phyloP scores from a whole-genome alignment of 2,113 vertebrate species.

The Eira barbara region DNA sequence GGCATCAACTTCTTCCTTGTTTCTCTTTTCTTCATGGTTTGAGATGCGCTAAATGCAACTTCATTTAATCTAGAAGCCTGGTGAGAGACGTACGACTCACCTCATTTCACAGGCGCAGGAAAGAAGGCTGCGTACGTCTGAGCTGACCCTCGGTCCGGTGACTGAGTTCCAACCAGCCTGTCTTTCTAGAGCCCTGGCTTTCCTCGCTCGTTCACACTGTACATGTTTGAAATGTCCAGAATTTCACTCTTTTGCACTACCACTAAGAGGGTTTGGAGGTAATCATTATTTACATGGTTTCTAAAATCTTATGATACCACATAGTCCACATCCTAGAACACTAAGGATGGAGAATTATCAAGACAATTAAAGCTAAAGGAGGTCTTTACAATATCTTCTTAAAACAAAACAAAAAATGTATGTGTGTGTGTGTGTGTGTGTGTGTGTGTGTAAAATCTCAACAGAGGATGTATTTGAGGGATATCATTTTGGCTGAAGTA shows the following conservation, averaged over 20 bases:
- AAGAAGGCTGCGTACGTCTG: not conserved
- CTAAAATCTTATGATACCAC: not conserved
- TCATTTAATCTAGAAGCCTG: not conserved
- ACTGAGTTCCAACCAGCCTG: not conserved
- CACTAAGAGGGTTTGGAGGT: not conserved
- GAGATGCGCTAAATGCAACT: not conserved
- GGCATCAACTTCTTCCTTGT: not conserved
- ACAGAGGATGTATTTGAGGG: not conserved
- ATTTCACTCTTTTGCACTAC: not conserved
- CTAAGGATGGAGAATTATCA: not conserved
- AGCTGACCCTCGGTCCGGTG: not conserved
- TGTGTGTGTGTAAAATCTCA: not conserved
- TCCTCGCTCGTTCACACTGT: not conserved
- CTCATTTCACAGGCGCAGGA: no score
- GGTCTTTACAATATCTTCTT: not conserved
- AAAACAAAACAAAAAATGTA: not conserved
- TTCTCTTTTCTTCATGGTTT: not conserved
- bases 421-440: not conserved
- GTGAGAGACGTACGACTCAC: not conserved
- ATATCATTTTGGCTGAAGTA: not conserved
- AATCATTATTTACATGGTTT: not conserved
- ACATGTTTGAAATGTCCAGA: accelerated
- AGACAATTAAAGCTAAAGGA: not conserved
- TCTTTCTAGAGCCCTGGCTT: not conserved
- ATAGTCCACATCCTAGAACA: not conserved